Percentiles rank a stretch among this genome's conserved stretches.
Evolutionary conservation across 2,888 invertebrate genomes (phyloP).

Genomic region (Dicranocentrus wangi): DNA sequence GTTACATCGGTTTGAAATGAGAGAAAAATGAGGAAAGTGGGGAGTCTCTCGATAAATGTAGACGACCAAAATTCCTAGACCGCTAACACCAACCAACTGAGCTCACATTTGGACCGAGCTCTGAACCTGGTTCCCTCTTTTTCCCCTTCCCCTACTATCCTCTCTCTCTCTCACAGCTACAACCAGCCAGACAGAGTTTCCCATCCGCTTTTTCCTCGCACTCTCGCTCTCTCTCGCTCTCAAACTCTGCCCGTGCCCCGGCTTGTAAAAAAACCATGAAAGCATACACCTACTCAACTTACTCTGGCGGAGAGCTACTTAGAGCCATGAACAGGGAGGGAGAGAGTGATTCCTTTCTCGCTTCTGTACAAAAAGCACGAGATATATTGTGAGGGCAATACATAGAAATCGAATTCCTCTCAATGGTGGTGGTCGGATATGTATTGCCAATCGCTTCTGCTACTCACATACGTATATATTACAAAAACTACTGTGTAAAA

Average conservation of each 20-base stretch:
- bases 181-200: neutral
- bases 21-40: slow-evolving; percentile 57
- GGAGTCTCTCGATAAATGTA: slow-evolving; percentile 40
- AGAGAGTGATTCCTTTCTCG: slow-evolving; percentile 1
- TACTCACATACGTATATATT: too few species aligned
- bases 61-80: slow-evolving; percentile 58
- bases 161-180: slow-evolving; percentile 23
- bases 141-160: slow-evolving; percentile 34
- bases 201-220: slow-evolving; percentile 13
- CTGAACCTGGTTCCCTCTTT: slow-evolving; percentile 60
- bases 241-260: slow-evolving; percentile 11
- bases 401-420: neutral
- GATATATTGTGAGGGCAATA: neutral
- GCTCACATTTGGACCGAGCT: slow-evolving; percentile 56
- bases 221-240: slow-evolving; percentile 7
- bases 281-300: neutral
- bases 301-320: slow-evolving; percentile 24
- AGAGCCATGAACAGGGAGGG: slow-evolving; percentile 6
- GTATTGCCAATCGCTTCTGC: neutral
- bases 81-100: slow-evolving; percentile 61
- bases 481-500: too few species aligned
- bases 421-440: slow-evolving; percentile 10
- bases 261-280: too few species aligned
- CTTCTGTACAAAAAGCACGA: neutral
- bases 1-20: slow-evolving; percentile 52